A percentile compares a stretch with the other conserved stretches of the same genome.
Evolutionary conservation across 2,113 vertebrate genomes (phyloP).

Genomic region (Carlito syrichta): DNA sequence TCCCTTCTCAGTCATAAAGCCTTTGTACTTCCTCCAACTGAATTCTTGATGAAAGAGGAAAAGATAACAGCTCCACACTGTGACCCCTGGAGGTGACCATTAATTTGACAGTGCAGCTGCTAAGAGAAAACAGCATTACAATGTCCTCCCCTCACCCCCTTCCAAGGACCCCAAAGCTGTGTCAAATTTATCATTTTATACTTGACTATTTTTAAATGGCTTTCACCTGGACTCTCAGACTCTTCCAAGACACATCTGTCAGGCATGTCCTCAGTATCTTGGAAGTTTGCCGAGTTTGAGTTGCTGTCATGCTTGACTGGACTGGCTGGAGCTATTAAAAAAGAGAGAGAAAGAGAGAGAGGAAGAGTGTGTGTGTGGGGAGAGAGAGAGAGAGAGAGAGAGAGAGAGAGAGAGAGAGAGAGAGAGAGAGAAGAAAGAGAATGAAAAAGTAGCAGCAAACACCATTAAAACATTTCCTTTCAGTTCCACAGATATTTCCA

Average conservation of each 20-base stretch:
- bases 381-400: not conserved
- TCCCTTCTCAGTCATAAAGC: slow-evolving; percentile 80
- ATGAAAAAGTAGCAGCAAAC: slow-evolving; percentile 75
- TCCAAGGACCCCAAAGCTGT: slow-evolving; percentile 76
- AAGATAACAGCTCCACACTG: slow-evolving; percentile 80
- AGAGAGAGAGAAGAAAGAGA: not conserved
- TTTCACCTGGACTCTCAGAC: slow-evolving; percentile 87
- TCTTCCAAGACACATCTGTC: slow-evolving; percentile 86
- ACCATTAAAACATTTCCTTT: slow-evolving; percentile 79
- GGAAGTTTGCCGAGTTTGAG: slow-evolving; percentile 83
- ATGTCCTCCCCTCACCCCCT: slow-evolving; percentile 60
- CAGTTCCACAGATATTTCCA: slow-evolving; percentile 57
- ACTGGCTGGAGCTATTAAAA: slow-evolving; percentile 79
- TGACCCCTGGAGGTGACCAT: slow-evolving; percentile 83
- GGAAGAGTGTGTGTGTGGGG: not conserved
- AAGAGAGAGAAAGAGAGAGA: slow-evolving; percentile 31
- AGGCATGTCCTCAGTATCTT: slow-evolving; percentile 79
- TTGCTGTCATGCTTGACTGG: slow-evolving; percentile 81
- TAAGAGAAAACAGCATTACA: slow-evolving; percentile 79
- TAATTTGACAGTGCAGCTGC: slow-evolving; percentile 82
- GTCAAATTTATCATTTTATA: slow-evolving; percentile 83
- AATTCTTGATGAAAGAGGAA: slow-evolving; percentile 84
- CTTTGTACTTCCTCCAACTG: slow-evolving; percentile 80
- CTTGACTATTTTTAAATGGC: slow-evolving; percentile 81
- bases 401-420: not conserved